Evolutionary conservation across 2,797 vertebrate species (phyloP).

Genomic region (Rousettus madagascariensis): DNA sequence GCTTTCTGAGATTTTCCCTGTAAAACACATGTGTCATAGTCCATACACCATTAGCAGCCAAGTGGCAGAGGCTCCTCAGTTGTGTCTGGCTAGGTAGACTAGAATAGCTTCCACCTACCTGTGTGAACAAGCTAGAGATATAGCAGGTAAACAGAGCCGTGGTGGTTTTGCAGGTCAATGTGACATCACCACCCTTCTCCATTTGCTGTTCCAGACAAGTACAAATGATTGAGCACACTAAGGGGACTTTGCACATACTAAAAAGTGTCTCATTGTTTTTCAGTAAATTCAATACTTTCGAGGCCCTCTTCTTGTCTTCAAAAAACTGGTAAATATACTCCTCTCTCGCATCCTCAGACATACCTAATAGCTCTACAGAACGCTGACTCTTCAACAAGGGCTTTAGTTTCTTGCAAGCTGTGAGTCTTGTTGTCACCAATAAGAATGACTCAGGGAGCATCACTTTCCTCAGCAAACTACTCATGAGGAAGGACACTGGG

Average conservation of each 20-base stretch:
- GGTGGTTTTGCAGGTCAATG: conserved; percentile 19
- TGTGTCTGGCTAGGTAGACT: conserved; percentile 35
- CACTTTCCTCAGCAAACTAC: conserved; percentile 74
- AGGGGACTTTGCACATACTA: conserved; percentile 62
- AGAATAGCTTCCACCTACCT: neutral
- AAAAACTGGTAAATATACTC: conserved; percentile 62
- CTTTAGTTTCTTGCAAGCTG: conserved; percentile 44
- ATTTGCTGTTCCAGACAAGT: conserved; percentile 67
- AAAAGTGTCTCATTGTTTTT: conserved; percentile 60
- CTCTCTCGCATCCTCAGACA: conserved; percentile 43
- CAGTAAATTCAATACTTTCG: conserved; percentile 1
- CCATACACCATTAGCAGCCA: conserved; percentile 72
- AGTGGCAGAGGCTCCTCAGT: conserved; percentile 62
- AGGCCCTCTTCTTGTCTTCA: conserved; percentile 25
- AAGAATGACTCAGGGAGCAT: conserved; percentile 65
- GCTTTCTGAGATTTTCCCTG: conserved; percentile 62
- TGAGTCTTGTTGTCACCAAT: conserved; percentile 56
- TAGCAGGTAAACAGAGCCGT: conserved; percentile 60
- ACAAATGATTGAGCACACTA: conserved; percentile 52
- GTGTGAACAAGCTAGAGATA: conserved; percentile 45
- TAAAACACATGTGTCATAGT: conserved; percentile 68
- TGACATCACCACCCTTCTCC: conserved; percentile 33
- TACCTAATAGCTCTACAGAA: conserved; percentile 55
- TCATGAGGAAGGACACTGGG: conserved; percentile 71
- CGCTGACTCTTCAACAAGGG: conserved; percentile 35